These are phyloP conservation scores for Archilochus colubris DNA, from an alignment of 2,113 vertebrate genomes.

Conservation along the genomic window DNA sequence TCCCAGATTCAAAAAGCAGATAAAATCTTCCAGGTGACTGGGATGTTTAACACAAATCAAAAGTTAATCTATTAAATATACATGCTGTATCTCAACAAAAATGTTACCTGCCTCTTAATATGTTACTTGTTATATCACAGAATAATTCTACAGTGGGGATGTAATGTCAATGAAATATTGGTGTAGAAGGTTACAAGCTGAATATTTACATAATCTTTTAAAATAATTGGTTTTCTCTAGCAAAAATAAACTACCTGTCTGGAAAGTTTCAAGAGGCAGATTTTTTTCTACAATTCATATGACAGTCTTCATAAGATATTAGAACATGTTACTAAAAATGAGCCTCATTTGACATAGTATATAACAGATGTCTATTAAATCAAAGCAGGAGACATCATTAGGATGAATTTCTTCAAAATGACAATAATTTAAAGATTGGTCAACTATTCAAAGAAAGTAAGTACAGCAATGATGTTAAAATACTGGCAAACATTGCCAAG, in stretches of 20 bases:
- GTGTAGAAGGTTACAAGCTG: neutral
- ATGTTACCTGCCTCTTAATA: neutral
- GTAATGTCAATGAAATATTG: slow-evolving; percentile 26
- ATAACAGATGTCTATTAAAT: slow-evolving; percentile 41
- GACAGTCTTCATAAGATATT: neutral
- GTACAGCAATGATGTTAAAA: neutral
- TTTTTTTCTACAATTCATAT: slow-evolving; percentile 21
- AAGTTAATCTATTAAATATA: slow-evolving; percentile 13
- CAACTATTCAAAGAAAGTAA: neutral
- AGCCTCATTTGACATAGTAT: neutral
- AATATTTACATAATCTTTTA: slow-evolving; percentile 64
- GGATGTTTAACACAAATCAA: neutral
- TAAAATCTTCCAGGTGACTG: neutral
- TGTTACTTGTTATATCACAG: neutral
- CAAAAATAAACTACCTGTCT: slow-evolving; percentile 26
- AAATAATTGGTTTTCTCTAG: slow-evolving; percentile 68
- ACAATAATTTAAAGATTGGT: neutral
- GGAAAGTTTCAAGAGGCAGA: neutral
- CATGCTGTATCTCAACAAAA: slow-evolving; percentile 8
- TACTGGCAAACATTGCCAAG: neutral
- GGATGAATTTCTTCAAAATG: neutral
- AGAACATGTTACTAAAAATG: slow-evolving; percentile 61
- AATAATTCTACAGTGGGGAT: neutral
- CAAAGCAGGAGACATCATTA: slow-evolving; percentile 29
- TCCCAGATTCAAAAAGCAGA: slow-evolving; percentile 23